Base-by-base conservation (phyloP, 2,888 invertebrate genomes). In the Phlogophora meticulosa region DNA sequence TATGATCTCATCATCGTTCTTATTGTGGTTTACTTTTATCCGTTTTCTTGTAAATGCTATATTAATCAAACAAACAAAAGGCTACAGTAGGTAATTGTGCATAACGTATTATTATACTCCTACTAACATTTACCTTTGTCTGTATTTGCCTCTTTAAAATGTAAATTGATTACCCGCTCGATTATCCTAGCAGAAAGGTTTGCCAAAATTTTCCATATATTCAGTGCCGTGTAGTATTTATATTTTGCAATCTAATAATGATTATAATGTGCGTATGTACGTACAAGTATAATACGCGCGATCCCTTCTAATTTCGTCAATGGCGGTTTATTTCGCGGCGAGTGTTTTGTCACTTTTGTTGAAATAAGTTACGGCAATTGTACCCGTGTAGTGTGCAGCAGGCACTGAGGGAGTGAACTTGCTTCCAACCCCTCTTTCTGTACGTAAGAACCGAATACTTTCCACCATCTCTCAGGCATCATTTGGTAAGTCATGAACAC, bases 221-320 rank as follows among this genome's bases (percentile, higher is more conserved):
- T 64, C 28, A 55, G 7, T 40, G 53, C 59, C 46, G 53, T 58
- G 49, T 61, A 59, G 22, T 58, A 67, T 55, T 76, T 57, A 69
- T 52, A 62, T 79, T 83, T 79, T 75, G 81, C 64, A 83, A 79
- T 67, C 59, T 67, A 74, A 65, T 67, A 72, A 74, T 56, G 9
- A 55, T 72, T 68, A 71, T 58, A 72, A 60, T 66, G 56, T 66
- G 61, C 49, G 62, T 78, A 58, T 46, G 38, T 63, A 59, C 61
- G 60, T 62, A 53, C 65, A 71, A 66, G 64, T 63, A 66, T 64
- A 72, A 58, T 67, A 72, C 32, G 64, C 70, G 58, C 56, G 68
- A 70, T 72, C 79, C 81, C 76, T 82, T 83, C 81, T 76, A 83
- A 81, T 85, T 84, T 82, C 84, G 72, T 78, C 80, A 83, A 85